These are phyloP conservation scores for Athalia cordata DNA, from an alignment of 2,888 invertebrate species.

Conservation along the genomic window DNA sequence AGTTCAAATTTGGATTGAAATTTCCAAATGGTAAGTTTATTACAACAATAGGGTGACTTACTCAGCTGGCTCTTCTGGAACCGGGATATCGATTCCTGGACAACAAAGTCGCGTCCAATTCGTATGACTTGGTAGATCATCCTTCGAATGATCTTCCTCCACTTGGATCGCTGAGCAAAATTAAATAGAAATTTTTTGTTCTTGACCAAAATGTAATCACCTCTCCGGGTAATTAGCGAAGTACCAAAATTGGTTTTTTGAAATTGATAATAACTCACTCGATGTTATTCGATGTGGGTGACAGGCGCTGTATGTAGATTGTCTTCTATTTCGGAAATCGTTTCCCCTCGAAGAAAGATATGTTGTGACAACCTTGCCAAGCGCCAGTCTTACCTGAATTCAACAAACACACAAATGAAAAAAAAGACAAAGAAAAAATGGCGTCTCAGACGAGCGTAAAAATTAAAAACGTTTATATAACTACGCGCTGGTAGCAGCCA, in stretches of 20 bases:
- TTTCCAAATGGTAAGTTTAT: too few species aligned
- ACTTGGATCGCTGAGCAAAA: constrained; percentile 61
- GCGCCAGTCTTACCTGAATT: constrained; percentile 64
- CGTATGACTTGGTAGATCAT: constrained; percentile 52
- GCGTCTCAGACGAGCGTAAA: too few species aligned
- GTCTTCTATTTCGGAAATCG: constrained; percentile 63
- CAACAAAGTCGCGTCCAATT: constrained; percentile 65
- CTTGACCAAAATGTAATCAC: neutral
- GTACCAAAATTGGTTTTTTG: neutral
- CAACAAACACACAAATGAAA: neutral
- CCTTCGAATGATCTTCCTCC: constrained; percentile 58
- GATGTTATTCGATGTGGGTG: constrained; percentile 65
- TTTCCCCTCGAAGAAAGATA: constrained; percentile 64
- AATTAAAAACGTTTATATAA: too few species aligned
- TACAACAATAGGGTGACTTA: constrained; percentile 54
- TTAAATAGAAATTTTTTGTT: neutral
- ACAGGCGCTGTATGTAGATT: constrained; percentile 64
- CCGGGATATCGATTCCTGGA: constrained; percentile 56
- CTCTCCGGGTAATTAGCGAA: neutral
- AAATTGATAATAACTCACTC: constrained; percentile 55
- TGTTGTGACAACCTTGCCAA: constrained; percentile 66
- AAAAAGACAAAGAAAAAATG: neutral
- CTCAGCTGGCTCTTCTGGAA: constrained; percentile 64
- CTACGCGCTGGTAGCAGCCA: too few species aligned
- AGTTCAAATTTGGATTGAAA: neutral